Evolutionary conservation across 2,888 invertebrate species (phyloP).

Genomic region (Dryomyza anilis): DNA sequence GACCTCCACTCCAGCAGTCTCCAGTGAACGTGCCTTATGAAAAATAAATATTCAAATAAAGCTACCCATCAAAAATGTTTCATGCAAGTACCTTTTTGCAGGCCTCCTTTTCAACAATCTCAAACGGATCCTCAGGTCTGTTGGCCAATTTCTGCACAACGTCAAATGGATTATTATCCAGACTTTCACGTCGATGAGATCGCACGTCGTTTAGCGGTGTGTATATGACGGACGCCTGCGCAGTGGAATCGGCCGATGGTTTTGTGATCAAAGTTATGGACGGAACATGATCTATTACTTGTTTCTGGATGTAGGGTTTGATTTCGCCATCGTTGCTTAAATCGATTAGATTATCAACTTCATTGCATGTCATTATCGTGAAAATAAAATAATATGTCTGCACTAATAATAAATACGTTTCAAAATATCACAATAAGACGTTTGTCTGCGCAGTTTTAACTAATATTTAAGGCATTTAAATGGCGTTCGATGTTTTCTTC

Average conservation of each 20-base stretch:
- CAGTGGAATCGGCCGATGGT: background rate
- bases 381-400: background rate
- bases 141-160: constrained; percentile 39
- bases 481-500: background rate
- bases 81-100: constrained; percentile 29
- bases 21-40: constrained; percentile 27
- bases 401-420: background rate
- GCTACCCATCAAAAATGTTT: background rate
- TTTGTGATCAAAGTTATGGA: background rate
- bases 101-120: constrained; percentile 42
- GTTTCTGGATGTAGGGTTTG: background rate
- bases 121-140: constrained; percentile 45
- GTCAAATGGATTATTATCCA: constrained; percentile 49
- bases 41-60: background rate
- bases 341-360: constrained; percentile 41
- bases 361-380: constrained; percentile 30
- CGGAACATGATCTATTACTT: constrained; percentile 11
- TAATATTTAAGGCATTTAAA: background rate
- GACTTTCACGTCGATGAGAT: constrained; percentile 33
- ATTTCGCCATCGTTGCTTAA: constrained; percentile 38
- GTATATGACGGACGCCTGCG: background rate
- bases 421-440: background rate
- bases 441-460: background rate
- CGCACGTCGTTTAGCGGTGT: no score
- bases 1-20: constrained; percentile 28